Percentiles rank a stretch among this genome's conserved stretches.
Evolutionary conservation across 1,140 invertebrate species (phyloP).

Genomic region (Danaus plexippus): DNA sequence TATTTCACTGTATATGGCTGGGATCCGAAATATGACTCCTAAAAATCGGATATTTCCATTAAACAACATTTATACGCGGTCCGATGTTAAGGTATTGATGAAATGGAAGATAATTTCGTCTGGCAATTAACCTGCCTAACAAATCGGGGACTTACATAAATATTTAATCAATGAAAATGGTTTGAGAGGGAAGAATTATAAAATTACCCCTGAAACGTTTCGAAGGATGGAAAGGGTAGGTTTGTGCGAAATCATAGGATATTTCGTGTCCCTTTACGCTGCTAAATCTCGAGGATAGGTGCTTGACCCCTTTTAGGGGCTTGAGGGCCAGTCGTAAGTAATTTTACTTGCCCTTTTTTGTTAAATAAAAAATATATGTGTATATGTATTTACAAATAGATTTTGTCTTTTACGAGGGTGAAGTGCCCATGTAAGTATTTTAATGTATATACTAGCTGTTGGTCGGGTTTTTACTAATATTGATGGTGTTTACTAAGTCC

Average conservation of each 20-base stretch:
- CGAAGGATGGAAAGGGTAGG: slow-evolving; percentile 43
- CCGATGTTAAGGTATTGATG: too few relatives aligned
- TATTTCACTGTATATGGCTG: too few relatives aligned
- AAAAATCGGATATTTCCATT: too few relatives aligned
- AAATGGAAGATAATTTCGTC: slow-evolving; percentile 33
- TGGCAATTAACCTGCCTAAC: slow-evolving; percentile 51
- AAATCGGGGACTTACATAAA: slow-evolving; percentile 55
- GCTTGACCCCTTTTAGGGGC: slow-evolving; percentile 32
- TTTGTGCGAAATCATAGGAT: slow-evolving; percentile 36
- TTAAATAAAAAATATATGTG: slow-evolving; percentile 3
- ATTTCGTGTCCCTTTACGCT: slow-evolving; percentile 25
- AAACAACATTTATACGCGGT: too few relatives aligned
- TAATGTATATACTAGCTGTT: too few relatives aligned
- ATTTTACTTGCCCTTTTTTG: too few relatives aligned
- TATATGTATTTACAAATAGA: slow-evolving; percentile 3
- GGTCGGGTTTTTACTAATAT: too few relatives aligned
- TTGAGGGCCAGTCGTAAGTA: neutral
- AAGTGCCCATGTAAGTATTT: too few relatives aligned
- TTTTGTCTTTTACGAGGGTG: too few relatives aligned
- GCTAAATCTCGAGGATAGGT: slow-evolving; percentile 20
- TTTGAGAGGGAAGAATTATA: slow-evolving; percentile 64
- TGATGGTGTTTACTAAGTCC: too few relatives aligned
- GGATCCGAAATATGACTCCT: too few relatives aligned
- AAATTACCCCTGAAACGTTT: slow-evolving; percentile 65
- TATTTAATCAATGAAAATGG: slow-evolving; percentile 62